Base-by-base conservation (phyloP, 2,113 vertebrate species). In the Barnardius zonarius region DNA sequence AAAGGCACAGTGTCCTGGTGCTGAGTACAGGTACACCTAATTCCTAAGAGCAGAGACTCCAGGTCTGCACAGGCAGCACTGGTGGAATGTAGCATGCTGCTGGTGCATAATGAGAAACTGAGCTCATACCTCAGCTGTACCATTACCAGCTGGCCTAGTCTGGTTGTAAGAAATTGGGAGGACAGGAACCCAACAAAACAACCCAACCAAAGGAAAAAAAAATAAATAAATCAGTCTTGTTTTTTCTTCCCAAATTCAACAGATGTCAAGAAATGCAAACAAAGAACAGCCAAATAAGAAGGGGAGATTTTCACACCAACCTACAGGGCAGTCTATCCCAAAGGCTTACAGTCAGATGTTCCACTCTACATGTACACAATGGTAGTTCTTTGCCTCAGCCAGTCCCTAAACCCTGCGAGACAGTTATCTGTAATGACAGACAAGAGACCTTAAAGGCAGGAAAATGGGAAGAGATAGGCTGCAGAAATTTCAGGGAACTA, bases 31-130 rank as follows among this genome's bases (percentile, higher is more conserved):
- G 13, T 7, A 64, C 37, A 63, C 17, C 24, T 7, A 28, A 5
- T 6, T 41, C 44, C 49, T 23, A n/a, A 61, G 14, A 41, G 46
- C 35, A 68, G 37, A 55, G 55, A 12, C 31, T 31, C 30, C 43
- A 78, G 73, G 28, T 31, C 22, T 18, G n/a, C 51, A 54, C 8
- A 62, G 48, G 49, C 59, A 64, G 39, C 23, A 12, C 22, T 5
- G n/a, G 12, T 15, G 55, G 22, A 30, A 13, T 0, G 3, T 0
- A 64, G 41, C 6, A 19, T 25, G 20, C 41, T 46, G 33, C 51
- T 2, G 0, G 33, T 6, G 13, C 44, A 15, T 0, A 37, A 28
- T 0, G 27, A 78, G 61, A 54, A 74, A 33, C 18, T 0, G 1
- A 69, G 37, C 44, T 64, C 20, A 0, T 5, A 1, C 5, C 63